Evolutionary conservation across 2,797 vertebrate species (phyloP), one percentile per base, ranked within the genome.

Genomic region (Gorsachius magnificus): DNA sequence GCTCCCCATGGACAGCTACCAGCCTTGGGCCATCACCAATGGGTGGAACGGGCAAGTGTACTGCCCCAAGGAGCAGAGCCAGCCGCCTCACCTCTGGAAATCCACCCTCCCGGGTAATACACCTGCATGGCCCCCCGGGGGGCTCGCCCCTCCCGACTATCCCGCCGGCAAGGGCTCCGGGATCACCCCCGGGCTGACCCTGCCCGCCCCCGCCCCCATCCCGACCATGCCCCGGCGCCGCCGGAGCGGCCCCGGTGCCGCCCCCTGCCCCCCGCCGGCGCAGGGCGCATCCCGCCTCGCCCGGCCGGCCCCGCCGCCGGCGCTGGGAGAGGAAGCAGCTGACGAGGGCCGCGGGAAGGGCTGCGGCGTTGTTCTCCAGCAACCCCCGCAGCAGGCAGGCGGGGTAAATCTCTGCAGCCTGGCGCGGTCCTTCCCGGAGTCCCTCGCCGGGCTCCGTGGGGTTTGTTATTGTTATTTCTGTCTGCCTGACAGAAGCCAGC

Each of bases 41-140:
- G 99, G 99, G n/a, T 99, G 99, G 99, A 99, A 99, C 96, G 99
- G 99, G 94, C 99, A 99, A 93, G 98, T 99, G 97, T 99, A 99
- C 98, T 99, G 99, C 98, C 97, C 99, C 95, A 99, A 99, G 98
- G 99, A 99, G 95, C 99, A 99, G 97, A 98, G 98, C 94, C 99
- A 99, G 98, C 98, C 99, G 72, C 98, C 98, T 89, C 98, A 99
- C 94, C 98, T 99, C 95, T 99, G 99, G 99, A 99, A 99, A 96
- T 99, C 99, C 94, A 98, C 99, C 31, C 98, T 99, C 96, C 99
- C 99, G 98, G 99, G 99, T 99, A 99, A 98, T 94, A 76, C 97
- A 97, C 97, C 96, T 97, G 97, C 94, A 96, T 96, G 96, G 69
- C 86, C 43, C 95, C 38, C 38, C 38, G 36, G 36, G n/a, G 38